phyloP scores from a whole-genome alignment of 53 echinoderm and acorn worm genomes.

The Zoroaster sp. region DNA sequence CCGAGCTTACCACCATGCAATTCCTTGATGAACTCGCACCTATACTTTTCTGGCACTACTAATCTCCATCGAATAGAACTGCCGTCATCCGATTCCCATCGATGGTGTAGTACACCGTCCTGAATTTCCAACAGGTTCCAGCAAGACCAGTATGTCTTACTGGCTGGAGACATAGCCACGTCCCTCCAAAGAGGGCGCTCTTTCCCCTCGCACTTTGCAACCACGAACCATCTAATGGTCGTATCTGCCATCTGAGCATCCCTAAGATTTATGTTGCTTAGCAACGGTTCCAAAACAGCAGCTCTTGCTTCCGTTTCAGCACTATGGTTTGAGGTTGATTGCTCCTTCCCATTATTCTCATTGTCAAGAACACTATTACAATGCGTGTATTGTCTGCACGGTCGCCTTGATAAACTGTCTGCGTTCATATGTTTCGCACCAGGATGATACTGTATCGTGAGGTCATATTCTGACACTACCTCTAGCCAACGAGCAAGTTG shows the following conservation, averaged over 20 bases:
- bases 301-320: neutral
- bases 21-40: neutral
- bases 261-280: neutral
- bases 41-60: slow-evolving; percentile 6
- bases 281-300: neutral
- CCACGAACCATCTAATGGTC: neutral
- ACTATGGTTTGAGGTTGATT: too few relatives aligned
- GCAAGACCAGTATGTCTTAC: slow-evolving; percentile 17
- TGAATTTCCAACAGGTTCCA: neutral
- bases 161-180: neutral
- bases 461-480: slow-evolving; percentile 22
- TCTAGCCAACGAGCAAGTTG: slow-evolving; percentile 56
- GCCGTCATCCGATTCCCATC: slow-evolving; percentile 53
- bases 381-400: slow-evolving; percentile 51
- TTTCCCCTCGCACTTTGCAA: neutral
- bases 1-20: slow-evolving; percentile 20
- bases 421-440: slow-evolving; percentile 50
- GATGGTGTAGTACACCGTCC: slow-evolving; percentile 15
- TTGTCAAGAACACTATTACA: neutral
- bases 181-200: slow-evolving; percentile 28
- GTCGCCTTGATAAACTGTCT: slow-evolving; percentile 34
- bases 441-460: slow-evolving; percentile 28
- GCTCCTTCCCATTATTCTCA: neutral
- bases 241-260: slow-evolving; percentile 27
- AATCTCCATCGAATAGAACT: neutral